Conservation (phyloP, 2,113 vertebrate genomes). For the Uria aalge region DNA sequence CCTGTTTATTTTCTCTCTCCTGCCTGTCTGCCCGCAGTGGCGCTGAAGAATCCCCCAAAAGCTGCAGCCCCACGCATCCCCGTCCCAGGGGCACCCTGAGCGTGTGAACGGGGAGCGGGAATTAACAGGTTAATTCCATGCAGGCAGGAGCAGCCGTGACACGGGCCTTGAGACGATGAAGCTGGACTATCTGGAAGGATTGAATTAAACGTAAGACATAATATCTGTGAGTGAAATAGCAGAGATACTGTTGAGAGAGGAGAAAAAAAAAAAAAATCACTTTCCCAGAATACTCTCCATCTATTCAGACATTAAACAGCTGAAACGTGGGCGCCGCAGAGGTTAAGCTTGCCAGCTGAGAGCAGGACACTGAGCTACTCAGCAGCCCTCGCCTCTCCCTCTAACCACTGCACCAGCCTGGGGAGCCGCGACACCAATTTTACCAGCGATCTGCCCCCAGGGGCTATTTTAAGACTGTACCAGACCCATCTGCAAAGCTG, state of each 20-base stretch:
- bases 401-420: not conserved
- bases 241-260: not conserved
- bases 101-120: fast-evolving
- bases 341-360: not conserved
- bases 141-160: not conserved
- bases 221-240: not conserved
- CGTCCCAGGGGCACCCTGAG: not conserved
- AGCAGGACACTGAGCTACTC: not conserved
- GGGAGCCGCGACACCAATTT: not conserved
- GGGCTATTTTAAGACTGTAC: not conserved
- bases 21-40: not conserved
- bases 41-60: not conserved
- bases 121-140: not conserved
- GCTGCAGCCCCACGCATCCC: not conserved
- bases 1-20: constrained; percentile 45
- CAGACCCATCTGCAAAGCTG: not conserved
- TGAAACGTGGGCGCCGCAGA: fast-evolving
- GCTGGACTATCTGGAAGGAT: not conserved
- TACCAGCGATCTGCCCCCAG: not conserved
- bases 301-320: not conserved
- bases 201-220: not conserved
- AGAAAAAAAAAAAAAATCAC: not conserved
- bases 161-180: not conserved
- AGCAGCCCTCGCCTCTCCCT: not conserved
- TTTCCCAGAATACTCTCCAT: not conserved